These are phyloP conservation scores for Pavo muticus DNA, from an alignment of 2,113 vertebrate species.

Conservation along the genomic window DNA sequence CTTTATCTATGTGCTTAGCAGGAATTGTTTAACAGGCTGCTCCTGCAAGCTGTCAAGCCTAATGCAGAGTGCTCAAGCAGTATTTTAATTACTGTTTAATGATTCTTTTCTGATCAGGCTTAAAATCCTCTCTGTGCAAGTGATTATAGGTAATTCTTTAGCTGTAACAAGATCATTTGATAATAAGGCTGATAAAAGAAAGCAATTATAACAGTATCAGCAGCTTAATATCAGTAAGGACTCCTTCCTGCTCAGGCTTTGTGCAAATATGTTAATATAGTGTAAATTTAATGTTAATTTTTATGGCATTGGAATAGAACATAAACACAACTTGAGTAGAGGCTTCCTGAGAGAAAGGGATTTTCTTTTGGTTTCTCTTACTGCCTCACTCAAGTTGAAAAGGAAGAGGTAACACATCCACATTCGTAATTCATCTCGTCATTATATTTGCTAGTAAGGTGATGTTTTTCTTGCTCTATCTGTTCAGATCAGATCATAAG, in stretches of 20 bases:
- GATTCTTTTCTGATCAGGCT: slow-evolving; percentile 42
- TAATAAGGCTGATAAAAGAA: slow-evolving; percentile 54
- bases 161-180: slow-evolving; percentile 56
- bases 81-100: slow-evolving; percentile 59
- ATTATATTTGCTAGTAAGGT: neutral
- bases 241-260: slow-evolving; percentile 34
- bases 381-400: neutral
- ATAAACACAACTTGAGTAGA: neutral
- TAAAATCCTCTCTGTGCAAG: slow-evolving; percentile 44
- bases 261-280: slow-evolving; percentile 26
- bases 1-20: slow-evolving; percentile 4
- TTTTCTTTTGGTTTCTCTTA: neutral
- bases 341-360: neutral
- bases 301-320: neutral
- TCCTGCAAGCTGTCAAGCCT: slow-evolving; percentile 18
- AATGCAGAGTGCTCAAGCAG: neutral
- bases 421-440: neutral
- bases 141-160: slow-evolving; percentile 55
- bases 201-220: slow-evolving; percentile 51
- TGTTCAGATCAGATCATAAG: neutral
- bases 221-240: slow-evolving; percentile 51
- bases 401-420: neutral
- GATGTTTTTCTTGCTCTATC: neutral
- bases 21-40: slow-evolving; percentile 1
- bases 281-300: slow-evolving; percentile 33